phyloP scores from a whole-genome alignment of 35 echinoderm and acorn worm genomes.

The Eucidaris tribuloides region DNA sequence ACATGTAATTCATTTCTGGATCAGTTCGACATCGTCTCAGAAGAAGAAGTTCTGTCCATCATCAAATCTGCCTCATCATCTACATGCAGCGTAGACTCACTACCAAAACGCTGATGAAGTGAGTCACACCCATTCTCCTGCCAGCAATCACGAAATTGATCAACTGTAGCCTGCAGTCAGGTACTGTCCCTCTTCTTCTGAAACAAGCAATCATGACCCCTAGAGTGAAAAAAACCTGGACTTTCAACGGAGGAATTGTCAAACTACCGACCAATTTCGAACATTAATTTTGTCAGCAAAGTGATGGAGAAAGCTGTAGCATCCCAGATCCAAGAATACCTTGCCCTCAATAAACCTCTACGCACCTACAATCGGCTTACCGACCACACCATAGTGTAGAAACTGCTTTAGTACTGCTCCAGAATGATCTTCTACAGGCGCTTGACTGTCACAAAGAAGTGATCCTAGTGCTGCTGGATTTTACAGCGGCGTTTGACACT shows the following conservation, averaged over 20 bases:
- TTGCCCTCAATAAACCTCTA: slow-evolving; percentile 28
- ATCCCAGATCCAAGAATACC: slow-evolving; percentile 29
- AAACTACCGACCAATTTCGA: slow-evolving; percentile 55
- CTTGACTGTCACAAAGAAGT: slow-evolving; percentile 52
- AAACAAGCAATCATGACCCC: no score
- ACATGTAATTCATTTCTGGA: no score
- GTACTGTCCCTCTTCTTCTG: no score
- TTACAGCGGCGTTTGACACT: slow-evolving; percentile 74
- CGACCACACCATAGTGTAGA: slow-evolving; percentile 48
- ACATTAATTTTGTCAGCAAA: slow-evolving; percentile 21
- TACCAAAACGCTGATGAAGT: no score
- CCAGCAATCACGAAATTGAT: no score
- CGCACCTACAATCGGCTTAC: slow-evolving; percentile 15
- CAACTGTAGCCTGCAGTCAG: no score
- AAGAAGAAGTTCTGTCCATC: no score
- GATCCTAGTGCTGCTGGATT: slow-evolving; percentile 58
- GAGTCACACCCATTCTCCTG: no score
- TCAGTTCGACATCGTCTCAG: no score
- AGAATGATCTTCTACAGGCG: slow-evolving; percentile 54
- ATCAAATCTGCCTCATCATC: no score
- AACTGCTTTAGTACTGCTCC: slow-evolving; percentile 56
- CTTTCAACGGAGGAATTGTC: background rate
- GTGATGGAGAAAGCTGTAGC: slow-evolving; percentile 2
- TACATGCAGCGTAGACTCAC: no score
- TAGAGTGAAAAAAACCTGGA: slow-evolving; percentile 44